A percentile compares a stretch with the other conserved stretches of the same genome.
Conservation (phyloP, 2,888 invertebrate species). For the Ashinkailepas kermadecensis region DNA sequence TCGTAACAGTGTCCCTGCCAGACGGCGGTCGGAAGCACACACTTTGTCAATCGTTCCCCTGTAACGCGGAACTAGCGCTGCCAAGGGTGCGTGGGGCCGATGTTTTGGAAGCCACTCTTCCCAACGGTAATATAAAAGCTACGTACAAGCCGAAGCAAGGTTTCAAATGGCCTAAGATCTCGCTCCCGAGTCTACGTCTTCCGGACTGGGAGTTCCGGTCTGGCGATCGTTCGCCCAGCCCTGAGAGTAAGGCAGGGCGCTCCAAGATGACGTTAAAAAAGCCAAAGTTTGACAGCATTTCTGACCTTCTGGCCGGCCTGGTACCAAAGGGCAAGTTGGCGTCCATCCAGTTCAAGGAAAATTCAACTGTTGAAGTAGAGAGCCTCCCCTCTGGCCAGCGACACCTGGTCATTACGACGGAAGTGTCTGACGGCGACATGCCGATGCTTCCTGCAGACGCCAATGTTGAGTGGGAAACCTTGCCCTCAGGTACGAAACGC, state of each 20-base stretch:
- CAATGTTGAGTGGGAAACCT: neutral
- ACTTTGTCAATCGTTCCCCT: neutral
- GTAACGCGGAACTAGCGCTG: neutral
- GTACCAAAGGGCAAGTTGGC: neutral
- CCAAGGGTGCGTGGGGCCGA: neutral
- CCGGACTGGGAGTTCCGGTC: slow-evolving; percentile 13
- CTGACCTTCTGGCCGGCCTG: neutral
- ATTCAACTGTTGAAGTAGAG: slow-evolving; percentile 1
- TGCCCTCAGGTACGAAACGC: neutral
- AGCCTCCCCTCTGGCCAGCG: neutral
- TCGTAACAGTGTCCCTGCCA: neutral
- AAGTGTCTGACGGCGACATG: neutral
- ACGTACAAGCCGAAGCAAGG: slow-evolving; percentile 1
- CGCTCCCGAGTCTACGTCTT: neutral
- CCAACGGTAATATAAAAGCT: neutral
- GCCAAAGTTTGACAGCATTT: neutral
- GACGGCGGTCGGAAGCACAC: neutral
- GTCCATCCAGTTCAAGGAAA: neutral
- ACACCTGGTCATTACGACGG: neutral
- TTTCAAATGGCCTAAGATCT: neutral
- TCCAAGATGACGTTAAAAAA: neutral
- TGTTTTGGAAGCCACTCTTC: neutral
- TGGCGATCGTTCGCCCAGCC: neutral
- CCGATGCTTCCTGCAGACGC: neutral
- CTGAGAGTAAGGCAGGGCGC: neutral